phyloP scores from a whole-genome alignment of 2,113 vertebrate species.

The Climacteris rufus region DNA sequence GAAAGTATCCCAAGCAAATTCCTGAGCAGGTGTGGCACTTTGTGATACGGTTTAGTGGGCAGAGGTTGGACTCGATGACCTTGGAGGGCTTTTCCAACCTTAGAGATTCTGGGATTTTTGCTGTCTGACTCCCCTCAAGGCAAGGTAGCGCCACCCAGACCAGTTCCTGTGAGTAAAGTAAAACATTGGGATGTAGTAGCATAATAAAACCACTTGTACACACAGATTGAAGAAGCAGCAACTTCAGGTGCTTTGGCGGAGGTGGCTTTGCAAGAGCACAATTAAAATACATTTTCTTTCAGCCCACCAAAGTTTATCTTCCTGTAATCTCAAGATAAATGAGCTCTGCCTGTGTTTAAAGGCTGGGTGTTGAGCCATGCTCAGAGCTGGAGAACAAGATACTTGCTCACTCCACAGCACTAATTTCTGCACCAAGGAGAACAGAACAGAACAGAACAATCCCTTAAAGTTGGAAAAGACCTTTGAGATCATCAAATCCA shows the following conservation, averaged over 20 bases:
- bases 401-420: background rate
- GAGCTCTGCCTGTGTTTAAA: background rate
- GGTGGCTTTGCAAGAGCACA: background rate
- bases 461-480: background rate
- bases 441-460: background rate
- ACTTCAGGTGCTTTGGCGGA: background rate
- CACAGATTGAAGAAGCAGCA: background rate
- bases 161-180: background rate
- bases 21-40: background rate
- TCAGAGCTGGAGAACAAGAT: no score
- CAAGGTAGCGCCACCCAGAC: background rate
- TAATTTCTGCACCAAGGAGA: background rate
- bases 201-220: background rate
- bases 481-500: background rate
- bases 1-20: background rate
- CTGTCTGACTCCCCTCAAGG: background rate
- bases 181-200: background rate
- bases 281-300: background rate
- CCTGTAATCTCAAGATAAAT: background rate
- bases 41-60: background rate
- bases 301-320: background rate
- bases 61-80: background rate
- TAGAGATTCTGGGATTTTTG: background rate
- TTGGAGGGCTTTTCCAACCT: background rate
- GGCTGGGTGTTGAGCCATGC: no score